These are phyloP conservation scores for Drepana falcataria DNA, from an alignment of 2,888 invertebrate species.

Conservation along the genomic window DNA sequence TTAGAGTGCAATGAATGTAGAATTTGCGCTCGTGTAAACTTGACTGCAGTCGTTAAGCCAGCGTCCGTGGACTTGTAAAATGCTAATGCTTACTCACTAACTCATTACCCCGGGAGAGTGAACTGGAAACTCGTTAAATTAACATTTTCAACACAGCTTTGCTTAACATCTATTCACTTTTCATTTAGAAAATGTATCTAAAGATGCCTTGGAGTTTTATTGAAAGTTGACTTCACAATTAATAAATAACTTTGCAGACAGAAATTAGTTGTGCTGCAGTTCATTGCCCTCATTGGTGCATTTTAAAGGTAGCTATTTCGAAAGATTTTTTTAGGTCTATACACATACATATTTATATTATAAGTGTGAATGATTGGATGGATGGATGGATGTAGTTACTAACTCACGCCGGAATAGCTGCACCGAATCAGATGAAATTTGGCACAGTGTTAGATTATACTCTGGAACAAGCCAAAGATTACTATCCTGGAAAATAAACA, in stretches of 20 bases:
- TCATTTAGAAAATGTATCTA: neutral
- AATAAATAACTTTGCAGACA: neutral
- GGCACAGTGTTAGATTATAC: too few species aligned
- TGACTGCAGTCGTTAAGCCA: conserved; percentile 7
- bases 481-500: too few species aligned
- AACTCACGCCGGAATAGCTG: too few species aligned
- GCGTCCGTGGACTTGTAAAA: conserved; percentile 26
- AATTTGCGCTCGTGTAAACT: conserved; percentile 8
- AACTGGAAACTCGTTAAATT: conserved; percentile 27
- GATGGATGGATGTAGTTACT: too few species aligned
- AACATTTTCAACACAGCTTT: conserved; percentile 12
- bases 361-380: too few species aligned
- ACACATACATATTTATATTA: too few species aligned
- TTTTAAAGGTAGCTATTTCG: too few species aligned
- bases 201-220: neutral
- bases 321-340: too few species aligned
- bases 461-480: too few species aligned
- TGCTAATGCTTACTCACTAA: conserved; percentile 33
- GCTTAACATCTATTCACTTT: neutral
- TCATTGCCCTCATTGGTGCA: too few species aligned
- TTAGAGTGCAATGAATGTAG: conserved; percentile 14
- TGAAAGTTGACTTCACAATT: neutral
- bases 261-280: too few species aligned
- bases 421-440: too few species aligned
- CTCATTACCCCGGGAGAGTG: conserved; percentile 26